Evolutionary conservation across 1,140 invertebrate species (phyloP).

Genomic region (Pissodes strobi): DNA sequence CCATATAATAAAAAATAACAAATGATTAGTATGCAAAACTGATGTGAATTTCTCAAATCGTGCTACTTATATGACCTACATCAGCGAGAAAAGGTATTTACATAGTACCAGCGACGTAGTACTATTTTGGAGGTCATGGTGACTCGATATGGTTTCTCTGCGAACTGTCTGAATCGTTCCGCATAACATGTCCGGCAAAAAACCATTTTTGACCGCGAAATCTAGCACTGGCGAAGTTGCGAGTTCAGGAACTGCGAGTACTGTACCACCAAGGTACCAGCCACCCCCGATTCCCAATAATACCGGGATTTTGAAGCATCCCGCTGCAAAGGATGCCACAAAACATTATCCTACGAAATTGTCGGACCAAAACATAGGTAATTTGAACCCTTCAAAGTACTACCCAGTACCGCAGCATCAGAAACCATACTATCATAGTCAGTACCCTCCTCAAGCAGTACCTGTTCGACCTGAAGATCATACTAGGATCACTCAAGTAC

Average conservation of each 20-base stretch:
- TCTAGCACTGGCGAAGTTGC: constrained; percentile 35
- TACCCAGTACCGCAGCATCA: constrained; percentile 26
- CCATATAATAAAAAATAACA: neutral
- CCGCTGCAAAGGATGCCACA: constrained; percentile 44
- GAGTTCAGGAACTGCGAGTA: constrained; percentile 26
- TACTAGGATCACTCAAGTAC: constrained; percentile 54
- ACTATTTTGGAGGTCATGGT: constrained; percentile 36
- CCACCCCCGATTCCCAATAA: constrained; percentile 63
- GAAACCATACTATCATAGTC: constrained; percentile 28
- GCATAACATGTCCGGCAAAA: constrained; percentile 54
- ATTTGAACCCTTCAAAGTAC: constrained; percentile 25
- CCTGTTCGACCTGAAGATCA: constrained; percentile 52
- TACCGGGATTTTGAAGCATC: constrained; percentile 62
- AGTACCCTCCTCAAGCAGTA: constrained; percentile 44
- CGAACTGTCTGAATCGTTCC: constrained; percentile 17
- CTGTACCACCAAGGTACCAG: constrained; percentile 66
- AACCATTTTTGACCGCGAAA: constrained; percentile 48
- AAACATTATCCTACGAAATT: constrained; percentile 26
- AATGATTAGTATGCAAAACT: constrained; percentile 30
- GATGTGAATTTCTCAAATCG: constrained; percentile 31
- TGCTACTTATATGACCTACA: constrained; percentile 46
- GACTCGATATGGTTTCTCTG: constrained; percentile 31
- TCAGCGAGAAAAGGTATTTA: constrained; percentile 38
- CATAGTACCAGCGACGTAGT: constrained; percentile 22
- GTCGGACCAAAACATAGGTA: constrained; percentile 13